Evolutionary conservation across 2,797 vertebrate genomes (phyloP).

Genomic region (Alectoris magna): DNA sequence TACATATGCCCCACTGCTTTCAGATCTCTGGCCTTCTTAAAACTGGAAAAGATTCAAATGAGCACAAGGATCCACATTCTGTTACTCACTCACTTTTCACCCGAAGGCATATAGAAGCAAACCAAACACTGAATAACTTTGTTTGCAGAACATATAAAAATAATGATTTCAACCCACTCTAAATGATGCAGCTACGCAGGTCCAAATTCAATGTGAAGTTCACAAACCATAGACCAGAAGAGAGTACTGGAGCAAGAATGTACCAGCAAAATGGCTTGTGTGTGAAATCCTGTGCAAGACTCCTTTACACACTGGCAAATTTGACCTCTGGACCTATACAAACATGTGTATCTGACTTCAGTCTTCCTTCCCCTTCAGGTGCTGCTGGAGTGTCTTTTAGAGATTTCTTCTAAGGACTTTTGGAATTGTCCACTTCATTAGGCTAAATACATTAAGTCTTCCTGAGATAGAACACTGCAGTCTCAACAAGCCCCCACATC

Average conservation of each 20-base stretch:
- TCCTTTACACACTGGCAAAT: background rate
- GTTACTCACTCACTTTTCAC: background rate
- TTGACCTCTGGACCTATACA: background rate
- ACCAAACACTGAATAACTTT: background rate
- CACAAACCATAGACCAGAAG: background rate
- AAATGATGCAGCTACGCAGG: background rate
- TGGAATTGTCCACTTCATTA: background rate
- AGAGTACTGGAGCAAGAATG: background rate
- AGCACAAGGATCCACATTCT: background rate
- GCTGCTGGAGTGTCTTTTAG: background rate
- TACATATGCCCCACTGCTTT: background rate
- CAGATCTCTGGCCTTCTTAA: background rate
- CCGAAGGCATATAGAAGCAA: background rate
- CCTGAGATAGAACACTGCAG: background rate
- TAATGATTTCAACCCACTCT: background rate
- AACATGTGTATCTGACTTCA: accelerated
- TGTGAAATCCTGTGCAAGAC: background rate
- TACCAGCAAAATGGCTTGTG: background rate
- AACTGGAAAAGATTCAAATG: background rate
- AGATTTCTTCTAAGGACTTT: background rate
- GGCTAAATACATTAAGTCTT: background rate
- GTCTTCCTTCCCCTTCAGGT: background rate
- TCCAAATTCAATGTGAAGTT: background rate
- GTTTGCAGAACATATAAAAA: background rate
- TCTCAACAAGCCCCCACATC: background rate